Evolutionary conservation across 2,797 vertebrate species (phyloP).

Genomic region (Squalus acanthias): DNA sequence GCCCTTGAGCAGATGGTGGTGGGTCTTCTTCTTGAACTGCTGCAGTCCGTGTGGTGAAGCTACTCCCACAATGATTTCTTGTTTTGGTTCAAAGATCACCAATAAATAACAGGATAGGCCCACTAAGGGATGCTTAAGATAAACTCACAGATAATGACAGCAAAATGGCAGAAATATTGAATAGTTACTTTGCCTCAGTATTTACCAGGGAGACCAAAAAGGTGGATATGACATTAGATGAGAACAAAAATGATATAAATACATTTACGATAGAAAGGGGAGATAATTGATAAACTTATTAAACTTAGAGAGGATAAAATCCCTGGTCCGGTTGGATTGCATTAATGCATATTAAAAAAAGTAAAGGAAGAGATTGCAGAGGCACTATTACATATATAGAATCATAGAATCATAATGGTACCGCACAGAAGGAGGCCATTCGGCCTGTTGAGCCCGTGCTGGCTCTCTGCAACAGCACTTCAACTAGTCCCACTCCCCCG

Average conservation of each 20-base stretch:
- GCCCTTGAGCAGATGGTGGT: not conserved
- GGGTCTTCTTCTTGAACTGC: not conserved
- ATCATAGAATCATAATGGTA: too few species aligned
- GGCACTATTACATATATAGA: too few species aligned
- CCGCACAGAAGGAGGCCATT: too few species aligned
- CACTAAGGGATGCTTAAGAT: too few species aligned
- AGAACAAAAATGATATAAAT: not conserved
- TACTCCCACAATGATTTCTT: not conserved
- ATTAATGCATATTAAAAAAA: not conserved
- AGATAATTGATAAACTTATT: not conserved
- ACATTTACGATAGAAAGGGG: not conserved
- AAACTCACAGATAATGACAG: not conserved
- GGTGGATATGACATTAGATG: not conserved
- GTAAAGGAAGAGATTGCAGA: not conserved
- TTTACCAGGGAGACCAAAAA: not conserved
- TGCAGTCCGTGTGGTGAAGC: not conserved
- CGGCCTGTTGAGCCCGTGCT: too few species aligned
- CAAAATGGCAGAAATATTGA: too few species aligned
- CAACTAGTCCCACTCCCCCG: too few species aligned
- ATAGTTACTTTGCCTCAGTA: too few species aligned
- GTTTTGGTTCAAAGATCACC: not conserved
- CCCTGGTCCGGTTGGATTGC: not conserved
- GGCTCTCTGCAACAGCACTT: too few species aligned
- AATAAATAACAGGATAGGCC: not conserved
- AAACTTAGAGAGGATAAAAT: not conserved